Percentiles rank a stretch among this genome's conserved stretches.
Conservation (phyloP, 1,140 invertebrate genomes). For the Drosophila neocordata region DNA sequence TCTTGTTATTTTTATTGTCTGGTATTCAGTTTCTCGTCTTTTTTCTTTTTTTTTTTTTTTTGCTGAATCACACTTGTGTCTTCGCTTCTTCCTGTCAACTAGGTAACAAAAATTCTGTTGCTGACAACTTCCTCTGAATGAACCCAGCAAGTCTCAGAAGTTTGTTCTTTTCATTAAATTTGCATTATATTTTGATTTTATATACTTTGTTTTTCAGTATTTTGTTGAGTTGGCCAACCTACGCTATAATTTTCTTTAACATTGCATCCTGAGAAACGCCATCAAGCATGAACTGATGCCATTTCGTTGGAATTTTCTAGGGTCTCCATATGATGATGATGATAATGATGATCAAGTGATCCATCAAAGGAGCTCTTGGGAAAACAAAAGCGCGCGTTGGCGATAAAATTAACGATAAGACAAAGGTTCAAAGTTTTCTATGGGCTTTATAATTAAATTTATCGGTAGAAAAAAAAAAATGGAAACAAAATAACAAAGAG, state of each 20-base stretch:
- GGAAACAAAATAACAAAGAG: slow-evolving; percentile 24
- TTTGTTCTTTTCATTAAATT: slow-evolving; percentile 47
- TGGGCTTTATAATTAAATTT: slow-evolving; percentile 69
- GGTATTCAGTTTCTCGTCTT: not conserved
- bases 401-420: slow-evolving; percentile 75
- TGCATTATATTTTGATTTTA: slow-evolving; percentile 47
- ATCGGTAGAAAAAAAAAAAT: slow-evolving; percentile 45
- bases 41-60: slow-evolving; percentile 37
- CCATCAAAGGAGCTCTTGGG: slow-evolving; percentile 65
- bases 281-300: slow-evolving; percentile 60
- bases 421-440: slow-evolving; percentile 54
- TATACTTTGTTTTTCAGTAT: not conserved
- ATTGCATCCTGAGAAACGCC: slow-evolving; percentile 62
- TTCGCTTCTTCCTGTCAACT: slow-evolving; percentile 61
- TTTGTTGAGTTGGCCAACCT: slow-evolving; percentile 27
- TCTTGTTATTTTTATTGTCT: slow-evolving; percentile 28
- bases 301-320: slow-evolving; percentile 68
- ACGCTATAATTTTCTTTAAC: slow-evolving; percentile 51
- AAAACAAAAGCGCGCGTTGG: slow-evolving; percentile 72
- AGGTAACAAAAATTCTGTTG: slow-evolving; percentile 23
- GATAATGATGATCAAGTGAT: slow-evolving; percentile 51
- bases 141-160: not conserved
- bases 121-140: slow-evolving; percentile 53
- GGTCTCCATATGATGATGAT: slow-evolving; percentile 17
- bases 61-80: slow-evolving; percentile 68